Conservation (phyloP, 2,113 vertebrate genomes). For the Toxotes chatareus region DNA sequence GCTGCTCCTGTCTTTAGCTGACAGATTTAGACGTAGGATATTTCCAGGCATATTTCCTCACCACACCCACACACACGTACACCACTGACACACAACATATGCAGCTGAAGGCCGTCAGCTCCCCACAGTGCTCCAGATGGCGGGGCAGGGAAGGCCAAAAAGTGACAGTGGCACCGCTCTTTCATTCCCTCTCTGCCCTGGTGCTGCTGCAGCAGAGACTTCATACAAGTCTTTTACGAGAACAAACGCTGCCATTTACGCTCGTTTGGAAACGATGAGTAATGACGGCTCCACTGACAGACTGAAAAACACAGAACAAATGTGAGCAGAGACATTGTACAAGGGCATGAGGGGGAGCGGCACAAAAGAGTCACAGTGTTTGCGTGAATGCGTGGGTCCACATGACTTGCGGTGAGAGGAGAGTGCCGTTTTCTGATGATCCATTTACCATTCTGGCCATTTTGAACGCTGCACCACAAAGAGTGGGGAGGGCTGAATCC, state of each 20-base stretch:
- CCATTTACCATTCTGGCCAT: background rate
- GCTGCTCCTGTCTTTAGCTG: background rate
- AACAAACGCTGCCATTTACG: background rate
- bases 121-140: conserved; percentile 45
- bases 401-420: conserved; percentile 6
- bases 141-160: conserved; percentile 26
- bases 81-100: conserved; percentile 22
- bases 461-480: background rate
- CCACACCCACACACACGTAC: conserved; percentile 11
- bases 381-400: background rate
- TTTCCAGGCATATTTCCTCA: conserved; percentile 16
- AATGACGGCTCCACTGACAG: conserved; percentile 50
- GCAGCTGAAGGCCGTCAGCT: conserved; percentile 29
- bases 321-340: conserved; percentile 35
- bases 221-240: background rate
- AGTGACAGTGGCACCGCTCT: background rate
- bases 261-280: conserved; percentile 18
- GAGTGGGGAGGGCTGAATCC: no score
- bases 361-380: conserved; percentile 48
- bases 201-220: background rate
- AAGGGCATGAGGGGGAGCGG: conserved; percentile 67
- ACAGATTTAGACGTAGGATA: conserved; percentile 27
- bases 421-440: background rate
- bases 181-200: background rate
- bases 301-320: conserved; percentile 43